Evolutionary conservation across 1,140 invertebrate species (phyloP).

Genomic region (Formica exsecta): DNA sequence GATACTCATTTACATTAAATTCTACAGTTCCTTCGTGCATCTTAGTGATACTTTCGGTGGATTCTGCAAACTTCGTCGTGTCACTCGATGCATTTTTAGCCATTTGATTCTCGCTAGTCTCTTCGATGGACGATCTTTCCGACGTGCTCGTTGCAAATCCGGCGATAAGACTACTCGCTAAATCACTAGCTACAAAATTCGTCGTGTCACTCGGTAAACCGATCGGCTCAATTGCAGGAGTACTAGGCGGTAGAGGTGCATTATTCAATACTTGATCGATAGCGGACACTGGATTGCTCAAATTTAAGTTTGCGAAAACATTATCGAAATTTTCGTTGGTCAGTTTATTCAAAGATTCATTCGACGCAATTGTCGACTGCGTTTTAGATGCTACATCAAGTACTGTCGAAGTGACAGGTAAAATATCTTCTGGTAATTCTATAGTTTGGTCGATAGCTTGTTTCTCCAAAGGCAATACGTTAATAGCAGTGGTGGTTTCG

Average conservation of each 20-base stretch:
- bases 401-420: neutral
- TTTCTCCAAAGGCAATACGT: neutral
- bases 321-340: neutral
- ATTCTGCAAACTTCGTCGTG: neutral
- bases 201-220: slow-evolving; percentile 70
- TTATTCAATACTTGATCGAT: slow-evolving; percentile 79
- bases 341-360: slow-evolving; percentile 11
- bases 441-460: neutral
- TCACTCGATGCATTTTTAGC: slow-evolving; percentile 75
- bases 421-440: neutral
- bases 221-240: slow-evolving; percentile 66
- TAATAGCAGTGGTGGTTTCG: neutral
- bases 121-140: neutral
- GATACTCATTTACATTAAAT: neutral
- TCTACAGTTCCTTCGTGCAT: neutral
- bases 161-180: slow-evolving; percentile 82
- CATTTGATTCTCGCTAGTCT: slow-evolving; percentile 11
- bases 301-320: slow-evolving; percentile 15
- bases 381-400: neutral
- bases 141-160: slow-evolving; percentile 71
- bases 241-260: slow-evolving; percentile 53
- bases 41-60: neutral
- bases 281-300: slow-evolving; percentile 73
- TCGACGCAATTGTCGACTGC: neutral
- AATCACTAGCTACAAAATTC: slow-evolving; percentile 67